These are phyloP conservation scores for Caenorhabditis plicata DNA, from an alignment of 2,888 invertebrate genomes.

Conservation along the genomic window DNA sequence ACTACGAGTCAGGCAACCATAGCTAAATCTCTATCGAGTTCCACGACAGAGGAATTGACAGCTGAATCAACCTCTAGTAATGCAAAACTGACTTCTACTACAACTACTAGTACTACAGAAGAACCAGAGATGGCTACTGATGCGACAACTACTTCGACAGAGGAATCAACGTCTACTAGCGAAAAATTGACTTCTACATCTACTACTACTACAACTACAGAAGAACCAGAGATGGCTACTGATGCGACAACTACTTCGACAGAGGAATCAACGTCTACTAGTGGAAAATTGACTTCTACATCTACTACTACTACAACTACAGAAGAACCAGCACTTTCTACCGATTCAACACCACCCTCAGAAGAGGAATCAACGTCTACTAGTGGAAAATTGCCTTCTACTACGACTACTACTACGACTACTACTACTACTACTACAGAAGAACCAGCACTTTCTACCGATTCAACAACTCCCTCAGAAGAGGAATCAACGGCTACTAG, in stretches of 20 bases:
- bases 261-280: constrained; percentile 3
- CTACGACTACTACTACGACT: not conserved
- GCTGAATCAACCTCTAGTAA: not conserved
- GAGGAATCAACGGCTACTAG: not conserved
- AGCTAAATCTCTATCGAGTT: constrained; percentile 4
- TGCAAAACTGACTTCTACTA: not conserved
- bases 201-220: constrained; percentile 6
- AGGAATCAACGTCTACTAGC: not conserved
- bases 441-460: not conserved
- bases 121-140: constrained; percentile 2
- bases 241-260: constrained; percentile 1
- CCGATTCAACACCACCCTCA: not conserved
- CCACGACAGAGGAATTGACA: constrained; percentile 5
- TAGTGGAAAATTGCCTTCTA: not conserved
- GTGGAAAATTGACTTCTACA: constrained; percentile 1
- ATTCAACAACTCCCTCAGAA: not conserved
- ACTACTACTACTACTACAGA: not conserved
- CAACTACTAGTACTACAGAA: constrained; percentile 5
- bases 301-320: constrained; percentile 5
- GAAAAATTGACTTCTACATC: not conserved
- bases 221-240: not conserved
- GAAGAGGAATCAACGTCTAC: not conserved
- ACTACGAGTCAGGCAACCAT: constrained; percentile 4
- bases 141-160: not conserved
- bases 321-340: not conserved